Conservation (phyloP, 1,140 invertebrate species). For the Leptinotarsa texana region DNA sequence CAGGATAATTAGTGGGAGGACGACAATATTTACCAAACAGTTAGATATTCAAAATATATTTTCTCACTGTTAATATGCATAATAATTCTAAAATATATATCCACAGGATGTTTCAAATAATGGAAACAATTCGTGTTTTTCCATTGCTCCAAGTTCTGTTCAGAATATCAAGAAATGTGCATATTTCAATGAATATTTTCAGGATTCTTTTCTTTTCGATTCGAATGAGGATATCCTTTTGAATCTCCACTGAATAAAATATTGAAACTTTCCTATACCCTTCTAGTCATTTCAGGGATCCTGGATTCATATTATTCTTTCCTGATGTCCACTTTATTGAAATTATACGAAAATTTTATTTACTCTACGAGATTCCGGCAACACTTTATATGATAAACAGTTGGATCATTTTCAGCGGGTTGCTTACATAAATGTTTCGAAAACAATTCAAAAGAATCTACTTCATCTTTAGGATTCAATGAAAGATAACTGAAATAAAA, state of each 20-base stretch:
- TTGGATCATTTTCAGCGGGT: neutral
- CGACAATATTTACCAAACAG: too few relatives aligned
- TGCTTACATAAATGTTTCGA: neutral
- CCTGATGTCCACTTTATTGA: conserved; percentile 3
- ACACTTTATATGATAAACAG: conserved; percentile 10
- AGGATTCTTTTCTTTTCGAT: conserved; percentile 39
- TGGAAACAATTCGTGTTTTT: too few relatives aligned
- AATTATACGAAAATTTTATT: conserved; percentile 8
- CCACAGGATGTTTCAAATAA: too few relatives aligned
- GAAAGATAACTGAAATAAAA: neutral
- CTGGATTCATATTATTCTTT: conserved; percentile 21
- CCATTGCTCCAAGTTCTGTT: too few relatives aligned
- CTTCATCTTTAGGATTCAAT: neutral
- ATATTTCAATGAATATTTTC: neutral
- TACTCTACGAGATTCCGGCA: neutral
- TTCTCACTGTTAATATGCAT: too few relatives aligned
- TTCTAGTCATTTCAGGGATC: conserved; percentile 1
- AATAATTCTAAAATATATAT: too few relatives aligned
- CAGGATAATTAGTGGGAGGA: too few relatives aligned
- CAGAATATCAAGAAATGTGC: too few relatives aligned
- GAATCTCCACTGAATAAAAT: conserved; percentile 16
- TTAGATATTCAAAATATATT: too few relatives aligned
- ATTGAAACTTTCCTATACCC: neutral
- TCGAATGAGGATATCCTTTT: conserved; percentile 28
- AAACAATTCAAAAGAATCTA: neutral